Conservation (phyloP, 2,113 vertebrate genomes). For the Bos javanicus region DNA sequence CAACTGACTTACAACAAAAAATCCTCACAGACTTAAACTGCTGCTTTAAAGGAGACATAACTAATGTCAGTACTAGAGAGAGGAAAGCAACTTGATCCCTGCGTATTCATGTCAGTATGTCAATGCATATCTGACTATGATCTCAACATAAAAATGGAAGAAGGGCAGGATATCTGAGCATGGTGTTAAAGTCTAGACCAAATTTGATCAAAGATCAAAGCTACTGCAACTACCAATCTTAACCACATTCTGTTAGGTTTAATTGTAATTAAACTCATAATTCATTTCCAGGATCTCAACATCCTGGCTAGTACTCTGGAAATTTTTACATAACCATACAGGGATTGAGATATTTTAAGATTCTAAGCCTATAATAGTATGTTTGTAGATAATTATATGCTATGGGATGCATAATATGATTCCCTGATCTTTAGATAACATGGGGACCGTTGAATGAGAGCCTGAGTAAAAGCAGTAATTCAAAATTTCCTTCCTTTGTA, state of each 20-base stretch:
- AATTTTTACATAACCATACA: slow-evolving; percentile 37
- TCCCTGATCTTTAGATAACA: slow-evolving; percentile 67
- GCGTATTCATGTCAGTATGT: neutral
- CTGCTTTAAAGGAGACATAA: slow-evolving; percentile 39
- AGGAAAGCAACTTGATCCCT: slow-evolving; percentile 46
- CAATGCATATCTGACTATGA: neutral
- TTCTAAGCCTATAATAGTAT: slow-evolving; percentile 42
- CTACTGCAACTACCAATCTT: slow-evolving; percentile 6
- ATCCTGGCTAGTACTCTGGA: slow-evolving; percentile 27
- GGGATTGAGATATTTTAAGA: slow-evolving; percentile 41
- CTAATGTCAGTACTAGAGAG: neutral
- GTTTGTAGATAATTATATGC: slow-evolving; percentile 52
- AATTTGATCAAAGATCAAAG: slow-evolving; percentile 41
- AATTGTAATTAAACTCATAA: slow-evolving; percentile 27
- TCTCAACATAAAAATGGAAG: slow-evolving; percentile 9
- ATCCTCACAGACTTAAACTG: neutral
- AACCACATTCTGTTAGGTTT: neutral
- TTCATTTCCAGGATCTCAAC: slow-evolving; percentile 8
- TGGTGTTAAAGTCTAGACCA: neutral
- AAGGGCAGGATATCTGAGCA: neutral
- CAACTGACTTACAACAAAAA: neutral
- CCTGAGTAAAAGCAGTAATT: slow-evolving; percentile 80
- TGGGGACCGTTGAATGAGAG: slow-evolving; percentile 69
- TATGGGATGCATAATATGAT: slow-evolving; percentile 49
- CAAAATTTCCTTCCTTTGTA: slow-evolving; percentile 84